Base-by-base conservation (phyloP, 2,113 vertebrate genomes). In the Calidris pygmaea region DNA sequence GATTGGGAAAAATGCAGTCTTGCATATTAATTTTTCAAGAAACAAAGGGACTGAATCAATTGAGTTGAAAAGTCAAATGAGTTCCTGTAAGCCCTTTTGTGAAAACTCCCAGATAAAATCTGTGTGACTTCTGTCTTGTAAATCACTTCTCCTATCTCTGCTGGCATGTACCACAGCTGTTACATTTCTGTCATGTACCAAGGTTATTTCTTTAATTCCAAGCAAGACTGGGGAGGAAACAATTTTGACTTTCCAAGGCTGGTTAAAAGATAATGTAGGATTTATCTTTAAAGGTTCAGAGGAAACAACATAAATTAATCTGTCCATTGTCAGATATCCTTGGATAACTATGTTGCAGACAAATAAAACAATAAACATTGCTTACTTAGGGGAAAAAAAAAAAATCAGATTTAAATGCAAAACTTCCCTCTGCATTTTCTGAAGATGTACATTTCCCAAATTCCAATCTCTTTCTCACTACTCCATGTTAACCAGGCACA, bases 211-310 rank as follows among this genome's bases (percentile, higher is more conserved):
- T 85, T 95, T 85, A 72, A 83, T 85, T 94, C 47, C 62, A 70
- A 59, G 71, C 24, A 86, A 56, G 76, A 81, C 75, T 79, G 23
- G 55, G 85, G 53, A 95, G 59, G 76, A 39, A 87, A 48, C 48
- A 73, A 76, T 39, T 83, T 89, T 89, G 82, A 90, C 89, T 90
- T 93, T 94, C 45, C 80, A 95, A 78, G 81, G 87, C 70, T 88
- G 37, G 73, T 66, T 35, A 94, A 80, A 55, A 85, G 74, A 91
- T 85, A 78, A 62, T 16, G 20, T 35, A 66, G 56, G 85, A 95
- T 89, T 87, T 74, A 92, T 70, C 30, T 87, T 96, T 80, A 89
- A 87, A 50, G 47, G 45, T 77, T 90, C 80, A 76, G 73, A 90
- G 67, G 59, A 79, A 92, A 23, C 47, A 71, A 65, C 48, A 85